Base-by-base conservation (phyloP, 2,888 invertebrate species). In the Poecilobothrus nobilitatus region DNA sequence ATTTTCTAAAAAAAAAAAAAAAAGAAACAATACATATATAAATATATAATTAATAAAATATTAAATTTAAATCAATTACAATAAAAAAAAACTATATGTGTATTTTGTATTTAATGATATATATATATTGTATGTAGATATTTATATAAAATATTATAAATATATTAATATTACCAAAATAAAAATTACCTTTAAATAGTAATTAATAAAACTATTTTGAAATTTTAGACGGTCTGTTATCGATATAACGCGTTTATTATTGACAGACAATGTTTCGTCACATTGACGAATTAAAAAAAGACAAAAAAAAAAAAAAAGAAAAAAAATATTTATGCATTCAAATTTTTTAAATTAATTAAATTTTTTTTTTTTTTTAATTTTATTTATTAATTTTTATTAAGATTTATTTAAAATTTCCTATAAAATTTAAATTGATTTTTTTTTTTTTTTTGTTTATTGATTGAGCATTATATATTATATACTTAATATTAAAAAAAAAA, bases 241-340 rank as follows among this genome's bases (percentile, higher is more conserved):
- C 80, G 76, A 79, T 80, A 79, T 76, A 73, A 65, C 20, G 67
- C 70, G 69, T 67, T 65, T 75, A 76, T 79, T 80, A 78, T 78
- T 78, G 78, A 76, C 80, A 81, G 80, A 80, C 80, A 78, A 77
- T 78, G 78, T 75, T 82, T 82, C 81, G 81, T 82, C 81, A 82
- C 81, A 82, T 82, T 82, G 81, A 82, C 81, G 82, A 81, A 79
- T 79, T 53, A 53, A 53, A n/a, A 53, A 18, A 27, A n/a, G n/a
- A n/a, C 34, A 34, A 34, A 34, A 34, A 44, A 44, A 44, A 44
- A 44, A 44, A 10, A 15, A 44, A 3, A 44, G 79, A 77, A 78
- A 78, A 68, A 41, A 61, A 63, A 65, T 63, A 66, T n/a, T 75
- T 74, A 75, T 63, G 62, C 27, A 27, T 27, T 21, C 4, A 8